Evolutionary conservation across 2,113 vertebrate species (phyloP), one percentile per base, ranked within the genome.

Genomic region (Pelobates fuscus): DNA sequence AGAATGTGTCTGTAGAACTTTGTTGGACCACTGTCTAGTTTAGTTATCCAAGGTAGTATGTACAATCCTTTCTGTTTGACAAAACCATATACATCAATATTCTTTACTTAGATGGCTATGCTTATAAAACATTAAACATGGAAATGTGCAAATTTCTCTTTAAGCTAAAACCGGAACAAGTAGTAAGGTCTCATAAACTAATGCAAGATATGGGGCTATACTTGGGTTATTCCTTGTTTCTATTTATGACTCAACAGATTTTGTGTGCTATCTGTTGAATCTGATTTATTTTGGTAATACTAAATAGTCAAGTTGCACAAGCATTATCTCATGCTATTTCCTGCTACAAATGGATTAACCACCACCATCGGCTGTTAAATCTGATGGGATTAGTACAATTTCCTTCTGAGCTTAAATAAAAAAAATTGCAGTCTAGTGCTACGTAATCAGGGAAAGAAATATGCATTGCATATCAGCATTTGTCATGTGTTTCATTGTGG

Each of bases 281-380:
- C 65, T 68, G 55, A 77, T 77, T 77, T 77, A 68, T 77, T 60
- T 77, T 77, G 43, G 64, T 67, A 77, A 77, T 77, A 68, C 64
- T 68, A 77, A 68, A 77, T 67, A 77, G 29, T 52, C 26, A 68
- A 77, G 73, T 77, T 68, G 65, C 26, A 37, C 55, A 57, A 46
- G 73, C 55, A 77, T 77, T 77, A 77, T 77, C 73, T 77, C 73
- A 68, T 77, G 64, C 73, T 77, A 77, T 77, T 77, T 77, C 65
- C 73, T 77, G 73, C 73, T 77, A 29, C 64, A 77, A 77, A 77
- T 77, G 73, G 73, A 77, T 77, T 77, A 77, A 27, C 37, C 55
- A 32, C 63, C 72, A 76, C 73, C 73, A 77, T 68, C 52, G 64
- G 65, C 73, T 77, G 64, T 68, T 68, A 77, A 77, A 61, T 61